Base-by-base conservation (phyloP, 2,888 invertebrate species). In the Rhagophthalmus giganteus region DNA sequence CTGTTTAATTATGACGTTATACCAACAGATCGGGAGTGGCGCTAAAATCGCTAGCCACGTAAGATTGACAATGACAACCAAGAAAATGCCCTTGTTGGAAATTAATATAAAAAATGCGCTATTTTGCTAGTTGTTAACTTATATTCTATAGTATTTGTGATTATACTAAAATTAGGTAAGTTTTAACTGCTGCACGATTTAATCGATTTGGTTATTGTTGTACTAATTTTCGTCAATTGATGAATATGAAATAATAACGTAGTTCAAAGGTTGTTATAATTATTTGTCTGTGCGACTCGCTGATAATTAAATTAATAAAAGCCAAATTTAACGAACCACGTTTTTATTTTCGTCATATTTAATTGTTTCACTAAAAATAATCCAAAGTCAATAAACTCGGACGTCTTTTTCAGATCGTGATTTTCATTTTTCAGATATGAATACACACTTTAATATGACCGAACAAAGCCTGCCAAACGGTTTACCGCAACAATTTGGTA, bases 41-140 rank as follows among this genome's bases (percentile, higher is more conserved):
- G 63, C 61, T 61, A 37, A 15, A 39, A 30, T 61, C 58, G 59
- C 63, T 40, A 61, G 72, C 72, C 72, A 72, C 72, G 72, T 72
- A 71, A 69, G 70, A 66, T 67, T 70, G 70, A 70, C 70, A 70
- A 62, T 71, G 70, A 71, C 71, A 70, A 68, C 67, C 65, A 38
- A 45, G 57, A 65, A 64, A 64, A 61, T 54, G 46, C 37, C 45
- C 42, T 45, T 57, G 49, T 53, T 44, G 50, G 30, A 30, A 46
- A 41, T 53, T 39, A 39, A 46, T 35, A 28, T 39, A 40, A 44
- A 54, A 56, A 54, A 48, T 49, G 42, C 34, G 44, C 38, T 47
- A 32, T 24, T 39, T 53, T 45, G 25, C 13, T 51, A 34, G 20
- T 40, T 45, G 34, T 45, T 51, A 38, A 25, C 16, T 33, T 32